These are phyloP conservation scores for Tetragonula carbonaria DNA, from an alignment of 2,888 invertebrate species.

Conservation along the genomic window DNA sequence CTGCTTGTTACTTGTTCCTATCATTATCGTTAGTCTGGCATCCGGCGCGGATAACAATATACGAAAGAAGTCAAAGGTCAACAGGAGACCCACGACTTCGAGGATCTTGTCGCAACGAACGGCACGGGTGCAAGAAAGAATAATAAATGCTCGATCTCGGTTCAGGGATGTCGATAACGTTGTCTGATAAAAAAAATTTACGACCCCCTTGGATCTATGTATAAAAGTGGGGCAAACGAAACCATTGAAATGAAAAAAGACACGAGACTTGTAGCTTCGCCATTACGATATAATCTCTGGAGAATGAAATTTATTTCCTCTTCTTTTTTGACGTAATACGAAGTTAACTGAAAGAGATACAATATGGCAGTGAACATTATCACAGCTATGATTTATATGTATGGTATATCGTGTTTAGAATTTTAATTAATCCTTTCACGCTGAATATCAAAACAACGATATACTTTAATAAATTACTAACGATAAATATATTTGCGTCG, in stretches of 20 bases:
- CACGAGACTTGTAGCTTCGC: not conserved
- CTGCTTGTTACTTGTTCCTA: conserved; percentile 50
- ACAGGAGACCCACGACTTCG: conserved; percentile 45
- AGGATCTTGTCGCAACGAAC: conserved; percentile 36
- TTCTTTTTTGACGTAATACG: not conserved
- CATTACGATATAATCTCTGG: not conserved
- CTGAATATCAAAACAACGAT: not conserved
- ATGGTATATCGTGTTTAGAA: not conserved
- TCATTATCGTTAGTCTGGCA: conserved; percentile 77
- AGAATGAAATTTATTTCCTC: not conserved
- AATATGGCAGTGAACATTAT: conserved; percentile 15
- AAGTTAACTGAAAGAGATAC: too few relatives aligned
- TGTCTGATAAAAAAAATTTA: not conserved
- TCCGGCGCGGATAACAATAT: conserved; percentile 73
- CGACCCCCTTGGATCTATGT: not conserved
- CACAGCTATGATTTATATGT: not conserved
- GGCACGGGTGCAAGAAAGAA: conserved; percentile 25
- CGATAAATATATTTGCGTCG: not conserved
- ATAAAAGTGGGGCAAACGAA: not conserved
- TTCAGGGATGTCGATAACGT: not conserved
- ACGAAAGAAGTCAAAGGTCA: conserved; percentile 42
- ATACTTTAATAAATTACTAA: not conserved
- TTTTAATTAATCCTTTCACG: not conserved
- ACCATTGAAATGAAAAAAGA: not conserved
- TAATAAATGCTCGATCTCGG: conserved; percentile 38